Conservation (phyloP, 2,113 vertebrate genomes). For the Copsychus sechellarum region DNA sequence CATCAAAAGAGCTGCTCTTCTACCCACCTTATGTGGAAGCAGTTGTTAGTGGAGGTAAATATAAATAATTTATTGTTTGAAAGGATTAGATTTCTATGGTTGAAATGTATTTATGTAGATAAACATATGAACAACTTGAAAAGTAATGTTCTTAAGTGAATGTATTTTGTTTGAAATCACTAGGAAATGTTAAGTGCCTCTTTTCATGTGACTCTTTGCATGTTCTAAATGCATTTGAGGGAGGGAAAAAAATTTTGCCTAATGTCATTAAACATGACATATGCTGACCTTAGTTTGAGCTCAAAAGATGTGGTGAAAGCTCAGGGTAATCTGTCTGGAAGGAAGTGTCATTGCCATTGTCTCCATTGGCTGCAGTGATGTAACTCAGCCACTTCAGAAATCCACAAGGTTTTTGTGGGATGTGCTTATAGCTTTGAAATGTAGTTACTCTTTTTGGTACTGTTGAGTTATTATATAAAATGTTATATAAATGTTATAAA, state of each 20-base stretch:
- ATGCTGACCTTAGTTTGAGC: background rate
- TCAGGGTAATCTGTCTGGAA: background rate
- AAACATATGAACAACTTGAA: background rate
- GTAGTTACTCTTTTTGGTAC: background rate
- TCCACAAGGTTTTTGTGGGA: background rate
- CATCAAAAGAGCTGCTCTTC: slow-evolving; percentile 95
- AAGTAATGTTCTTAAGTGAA: background rate
- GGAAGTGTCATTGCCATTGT: background rate
- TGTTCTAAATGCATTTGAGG: background rate
- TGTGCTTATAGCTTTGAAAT: background rate
- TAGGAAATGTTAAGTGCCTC: background rate
- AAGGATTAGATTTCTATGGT: background rate
- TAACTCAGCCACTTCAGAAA: background rate
- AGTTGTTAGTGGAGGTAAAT: slow-evolving; percentile 89
- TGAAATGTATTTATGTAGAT: background rate
- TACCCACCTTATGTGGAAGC: slow-evolving; percentile 93
- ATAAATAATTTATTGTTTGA: background rate
- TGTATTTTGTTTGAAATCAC: background rate
- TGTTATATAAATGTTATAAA: too few relatives aligned
- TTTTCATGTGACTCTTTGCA: background rate
- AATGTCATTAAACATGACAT: background rate
- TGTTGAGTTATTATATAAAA: too few relatives aligned
- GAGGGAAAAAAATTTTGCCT: background rate
- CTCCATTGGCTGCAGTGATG: background rate
- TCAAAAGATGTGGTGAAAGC: background rate